These are phyloP conservation scores for Cryptocephalus moraei DNA, from an alignment of 2,888 invertebrate species.

Conservation along the genomic window DNA sequence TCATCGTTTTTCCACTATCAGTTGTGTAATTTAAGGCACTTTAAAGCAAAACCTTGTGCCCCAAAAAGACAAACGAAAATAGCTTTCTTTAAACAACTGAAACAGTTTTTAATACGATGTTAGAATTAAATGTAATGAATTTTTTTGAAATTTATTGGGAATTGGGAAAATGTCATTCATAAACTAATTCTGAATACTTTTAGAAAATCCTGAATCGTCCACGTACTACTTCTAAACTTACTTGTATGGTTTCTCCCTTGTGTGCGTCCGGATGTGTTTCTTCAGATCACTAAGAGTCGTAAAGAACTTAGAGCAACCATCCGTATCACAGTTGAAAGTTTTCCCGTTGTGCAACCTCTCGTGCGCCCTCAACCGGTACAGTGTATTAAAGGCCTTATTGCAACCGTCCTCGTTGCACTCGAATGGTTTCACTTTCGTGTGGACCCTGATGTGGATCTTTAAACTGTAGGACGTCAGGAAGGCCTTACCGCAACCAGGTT, in stretches of 20 bases:
- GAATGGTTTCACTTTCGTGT: slow-evolving; percentile 88
- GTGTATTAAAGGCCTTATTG: slow-evolving; percentile 87
- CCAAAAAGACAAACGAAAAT: too few species aligned
- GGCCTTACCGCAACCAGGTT: slow-evolving; percentile 80
- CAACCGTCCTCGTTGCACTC: slow-evolving; percentile 74
- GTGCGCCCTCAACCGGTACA: slow-evolving; percentile 86
- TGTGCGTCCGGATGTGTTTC: slow-evolving; percentile 88
- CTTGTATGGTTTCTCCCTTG: slow-evolving; percentile 84
- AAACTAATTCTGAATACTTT: too few species aligned
- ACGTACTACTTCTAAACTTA: slow-evolving; percentile 36
- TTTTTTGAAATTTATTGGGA: too few species aligned
- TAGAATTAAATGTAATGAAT: too few species aligned
- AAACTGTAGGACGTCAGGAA: slow-evolving; percentile 92
- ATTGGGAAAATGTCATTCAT: too few species aligned
- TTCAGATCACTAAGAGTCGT: slow-evolving; percentile 90
- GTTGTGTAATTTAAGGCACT: too few species aligned
- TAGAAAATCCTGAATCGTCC: slow-evolving; percentile 5
- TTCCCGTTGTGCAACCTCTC: slow-evolving; percentile 87
- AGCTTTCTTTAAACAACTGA: too few species aligned
- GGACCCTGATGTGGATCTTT: slow-evolving; percentile 88
- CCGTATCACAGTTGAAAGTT: slow-evolving; percentile 82
- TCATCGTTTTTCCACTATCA: too few species aligned
- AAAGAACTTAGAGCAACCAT: slow-evolving; percentile 81
- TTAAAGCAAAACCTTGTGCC: too few species aligned
- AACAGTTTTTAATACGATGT: too few species aligned